Base-by-base conservation (phyloP, 2,113 vertebrate species). In the Phylloscopus trochiloides region DNA sequence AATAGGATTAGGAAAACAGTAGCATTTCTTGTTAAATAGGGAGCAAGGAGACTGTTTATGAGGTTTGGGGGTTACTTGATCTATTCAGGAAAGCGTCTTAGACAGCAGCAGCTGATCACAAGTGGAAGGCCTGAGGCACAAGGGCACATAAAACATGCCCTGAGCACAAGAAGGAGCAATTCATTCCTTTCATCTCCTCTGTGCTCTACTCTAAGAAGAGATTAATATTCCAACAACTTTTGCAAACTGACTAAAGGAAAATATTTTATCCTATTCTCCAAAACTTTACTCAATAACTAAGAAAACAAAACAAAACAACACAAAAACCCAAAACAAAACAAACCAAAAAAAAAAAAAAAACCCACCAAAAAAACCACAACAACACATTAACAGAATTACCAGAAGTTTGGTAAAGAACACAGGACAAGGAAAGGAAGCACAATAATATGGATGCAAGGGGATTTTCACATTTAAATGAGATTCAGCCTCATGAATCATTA, bases 1-100 rank as follows among this genome's bases (percentile, higher is more conserved):
- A 94, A 84, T 51, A 94, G 55, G 88, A 93, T 97, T 92, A 91
- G 74, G 72, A 52, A 75, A 95, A 93, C 67, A 94, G 61, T 34
- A 57, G 58, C 31, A n/a, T 43, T 92, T 83, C 58, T 94, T 96
- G 74, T 86, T 96, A 73, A 93, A 82, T 3, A 73, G 63, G 63
- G 48, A 71, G 38, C 48, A 70, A 68, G 48, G 62, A 76, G 54
- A 14, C 17, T 80, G 38, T 52, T 94, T 48, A 26, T 22, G 32
- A 58, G 20, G 52, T 32, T 65, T 92, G 47, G 38, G 26, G 34
- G 31, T 80, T 92, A 68, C 32, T 68, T 51, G 50, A 86, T 47
- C 38, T 65, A 3, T 43, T 94, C 62, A 76, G 45, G 40, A 87
- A 94, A 96, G 66, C 2, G 0, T 31, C 54, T 93, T 91, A 67